Conservation (phyloP, 2,113 vertebrate genomes). For the Xyliphius kryptos region DNA sequence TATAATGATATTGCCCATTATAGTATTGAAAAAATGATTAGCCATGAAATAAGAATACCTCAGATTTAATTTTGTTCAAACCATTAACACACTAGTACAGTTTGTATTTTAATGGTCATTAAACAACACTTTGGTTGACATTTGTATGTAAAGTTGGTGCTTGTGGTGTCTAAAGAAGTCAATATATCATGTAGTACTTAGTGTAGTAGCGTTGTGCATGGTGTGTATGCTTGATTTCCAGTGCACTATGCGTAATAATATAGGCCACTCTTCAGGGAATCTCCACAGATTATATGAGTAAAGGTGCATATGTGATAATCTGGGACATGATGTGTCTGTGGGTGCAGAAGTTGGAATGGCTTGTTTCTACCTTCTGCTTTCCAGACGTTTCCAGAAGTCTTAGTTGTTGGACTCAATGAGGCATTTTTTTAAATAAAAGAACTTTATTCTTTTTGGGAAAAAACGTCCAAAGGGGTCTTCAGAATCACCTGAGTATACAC, state of each 20-base stretch:
- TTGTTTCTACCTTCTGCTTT: not conserved
- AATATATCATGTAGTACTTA: not conserved
- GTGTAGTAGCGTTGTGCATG: constrained; percentile 3
- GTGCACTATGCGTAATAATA: constrained; percentile 1
- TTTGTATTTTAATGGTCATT: not conserved
- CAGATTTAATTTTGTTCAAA: not conserved
- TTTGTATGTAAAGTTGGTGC: not conserved
- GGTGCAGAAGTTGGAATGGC: not conserved
- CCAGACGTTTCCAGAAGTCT: not conserved
- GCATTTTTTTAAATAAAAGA: not conserved
- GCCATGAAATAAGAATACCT: not conserved
- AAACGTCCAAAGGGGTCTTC: not conserved
- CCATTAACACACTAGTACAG: not conserved
- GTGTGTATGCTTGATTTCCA: not conserved
- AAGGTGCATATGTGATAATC: not conserved
- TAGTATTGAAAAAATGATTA: not conserved
- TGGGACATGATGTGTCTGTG: not conserved
- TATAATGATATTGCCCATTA: no score
- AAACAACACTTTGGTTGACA: not conserved
- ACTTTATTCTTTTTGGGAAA: not conserved
- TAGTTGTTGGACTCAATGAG: not conserved
- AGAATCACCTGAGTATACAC: not conserved
- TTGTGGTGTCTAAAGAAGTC: not conserved
- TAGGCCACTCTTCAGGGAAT: not conserved
- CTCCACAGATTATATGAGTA: not conserved